Base-by-base conservation (phyloP, 2,797 vertebrate species). In the Oceanodroma leucorhoa region DNA sequence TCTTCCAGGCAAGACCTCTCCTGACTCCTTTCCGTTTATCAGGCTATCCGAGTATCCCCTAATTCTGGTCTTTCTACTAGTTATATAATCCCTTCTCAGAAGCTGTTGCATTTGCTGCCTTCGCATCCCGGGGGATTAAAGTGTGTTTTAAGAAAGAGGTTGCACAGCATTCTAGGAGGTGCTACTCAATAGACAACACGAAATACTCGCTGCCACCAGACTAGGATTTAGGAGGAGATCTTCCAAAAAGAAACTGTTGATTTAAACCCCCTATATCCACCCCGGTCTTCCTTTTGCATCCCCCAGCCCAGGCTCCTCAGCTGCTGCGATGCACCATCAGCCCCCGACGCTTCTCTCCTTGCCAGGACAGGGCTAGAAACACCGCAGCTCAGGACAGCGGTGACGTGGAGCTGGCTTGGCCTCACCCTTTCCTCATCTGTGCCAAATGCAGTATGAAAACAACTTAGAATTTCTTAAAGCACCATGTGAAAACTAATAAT, bases 91-190 rank as follows among this genome's bases (percentile, higher is more conserved):
- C 69, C 67, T 58, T 53, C 36, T 51, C 60, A 51, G 54, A 54
- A 54, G 64, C 46, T 70, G 45, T 16, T 50, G 14, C 29, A 8
- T 26, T 32, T 34, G n/a, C 66, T 75, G 67, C 41, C 36, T 65
- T 76, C 0, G 0, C 1, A 0, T 58, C 29, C 9, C 0, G 5
- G 36, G 58, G 46, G 30, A 65, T 72, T 57, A 24, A 86, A 48
- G 40, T 1, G 5, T 38, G 21, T 61, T 66, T 46, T 32, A 57
- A 81, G 34, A 34, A 30, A 50, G 48, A 57, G 18, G n/a, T 11
- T 45, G 61, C 23, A 30, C 17, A 27, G 64, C 51, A 34, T 8
- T 1, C n/a, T 40, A 34, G 30, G 43, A 66, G 23, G 54, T 57
- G 69, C 62, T 50, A 16, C 64, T 76, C 62, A 3, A 43, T 1